Evolutionary conservation across 2,888 invertebrate species (phyloP), one percentile per base, ranked within the genome.

Genomic region (Sinelater perroti): DNA sequence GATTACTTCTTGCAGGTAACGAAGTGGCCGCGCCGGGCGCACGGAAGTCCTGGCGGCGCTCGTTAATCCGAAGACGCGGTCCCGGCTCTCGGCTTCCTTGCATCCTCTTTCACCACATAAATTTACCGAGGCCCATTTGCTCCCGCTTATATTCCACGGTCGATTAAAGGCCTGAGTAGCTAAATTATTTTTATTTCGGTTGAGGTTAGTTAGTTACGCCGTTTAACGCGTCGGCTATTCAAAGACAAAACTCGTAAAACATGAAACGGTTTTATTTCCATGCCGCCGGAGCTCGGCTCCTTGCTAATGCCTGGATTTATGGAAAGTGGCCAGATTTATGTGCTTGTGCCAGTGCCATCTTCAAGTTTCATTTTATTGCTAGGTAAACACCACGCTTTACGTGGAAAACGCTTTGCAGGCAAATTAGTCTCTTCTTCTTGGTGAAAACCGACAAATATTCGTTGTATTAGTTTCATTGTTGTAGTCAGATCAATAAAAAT

Each of bases 121-220:
- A 72, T 72, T 69, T 63, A 60, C 44, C 65, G 63, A 61, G 68
- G 62, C 62, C 68, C 72, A 70, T 69, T 72, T 70, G 67, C 60
- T 64, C 40, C 31, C 70, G 66, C 71, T 72, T 71, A 73, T 74
- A 73, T 72, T 71, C 72, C 72, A 69, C 70, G 73, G 66, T 72
- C 73, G 71, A 74, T 74, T 74, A 72, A 71, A 66, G 68, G 68
- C 67, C 62, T 64, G 57, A 70, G 69, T 70, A 71, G 71, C 71
- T 68, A 70, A 71, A 72, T 72, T 70, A 70, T 72, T 73, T 70
- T 72, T 70, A 70, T 71, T 69, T 70, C 61, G 51, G 64, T 63
- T 65, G 63, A 62, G 66, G 70, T 70, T 70, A 66, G 70, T 72
- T 71, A 70, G 70, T 70, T 65, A 66, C 70, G 70, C 68, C 65